phyloP scores from a whole-genome alignment of 2,113 vertebrate genomes.

The Hyaena hyaena region DNA sequence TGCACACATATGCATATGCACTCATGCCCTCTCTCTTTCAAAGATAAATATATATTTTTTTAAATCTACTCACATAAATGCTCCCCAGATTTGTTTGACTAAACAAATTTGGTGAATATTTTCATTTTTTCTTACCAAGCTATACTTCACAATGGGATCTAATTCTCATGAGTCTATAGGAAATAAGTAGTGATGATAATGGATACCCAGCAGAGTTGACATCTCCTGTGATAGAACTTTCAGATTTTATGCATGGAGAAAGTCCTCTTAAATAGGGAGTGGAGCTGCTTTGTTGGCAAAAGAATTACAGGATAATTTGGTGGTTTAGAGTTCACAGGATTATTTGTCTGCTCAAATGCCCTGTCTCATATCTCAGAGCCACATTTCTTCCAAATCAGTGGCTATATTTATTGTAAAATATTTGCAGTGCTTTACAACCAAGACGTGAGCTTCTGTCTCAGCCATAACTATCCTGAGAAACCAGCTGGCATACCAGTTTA shows the following conservation, averaged over 20 bases:
- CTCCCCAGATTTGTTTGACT: background rate
- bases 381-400: background rate
- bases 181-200: background rate
- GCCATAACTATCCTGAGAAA: background rate
- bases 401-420: background rate
- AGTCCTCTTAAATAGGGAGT: background rate
- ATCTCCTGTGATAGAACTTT: background rate
- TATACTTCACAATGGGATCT: background rate
- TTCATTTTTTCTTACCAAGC: constrained; percentile 13
- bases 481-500: background rate
- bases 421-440: background rate
- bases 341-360: background rate
- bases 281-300: background rate
- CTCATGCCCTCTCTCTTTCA: too few relatives aligned
- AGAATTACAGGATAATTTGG: background rate
- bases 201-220: background rate
- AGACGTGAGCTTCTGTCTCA: background rate
- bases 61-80: background rate
- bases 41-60: too few relatives aligned
- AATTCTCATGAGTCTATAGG: background rate
- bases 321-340: background rate
- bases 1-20: too few relatives aligned
- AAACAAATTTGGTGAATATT: background rate
- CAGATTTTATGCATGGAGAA: background rate
- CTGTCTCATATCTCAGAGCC: background rate